These are phyloP conservation scores for Austrofundulus limnaeus DNA, from an alignment of 2,113 vertebrate genomes.

Conservation along the genomic window DNA sequence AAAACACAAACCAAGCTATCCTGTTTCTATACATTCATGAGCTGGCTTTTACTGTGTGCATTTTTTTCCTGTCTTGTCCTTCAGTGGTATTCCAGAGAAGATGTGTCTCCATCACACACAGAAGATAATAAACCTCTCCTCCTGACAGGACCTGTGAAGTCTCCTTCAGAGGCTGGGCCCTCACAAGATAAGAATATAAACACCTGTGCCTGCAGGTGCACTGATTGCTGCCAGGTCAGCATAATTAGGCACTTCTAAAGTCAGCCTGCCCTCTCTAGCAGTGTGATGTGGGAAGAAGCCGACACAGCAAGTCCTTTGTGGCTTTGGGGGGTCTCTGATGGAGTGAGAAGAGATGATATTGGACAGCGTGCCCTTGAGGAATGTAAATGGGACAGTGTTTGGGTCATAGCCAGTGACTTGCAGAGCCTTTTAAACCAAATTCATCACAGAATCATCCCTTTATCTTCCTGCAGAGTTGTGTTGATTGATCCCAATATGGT, in stretches of 20 bases:
- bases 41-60: neutral
- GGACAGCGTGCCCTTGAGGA: constrained; percentile 69
- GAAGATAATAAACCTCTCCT: constrained; percentile 6
- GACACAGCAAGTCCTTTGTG: constrained; percentile 73
- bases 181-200: constrained; percentile 21
- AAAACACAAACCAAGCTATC: constrained; percentile 11
- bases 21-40: neutral
- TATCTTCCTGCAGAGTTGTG: constrained; percentile 15
- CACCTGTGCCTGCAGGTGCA: constrained; percentile 75
- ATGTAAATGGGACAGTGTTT: constrained; percentile 59
- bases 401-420: constrained; percentile 47
- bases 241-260: constrained; percentile 62
- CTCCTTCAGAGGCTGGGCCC: constrained; percentile 5
- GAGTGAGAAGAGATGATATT: constrained; percentile 66
- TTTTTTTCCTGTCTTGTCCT: neutral
- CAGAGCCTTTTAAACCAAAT: constrained; percentile 43
- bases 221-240: constrained; percentile 40
- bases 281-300: constrained; percentile 50
- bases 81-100: neutral
- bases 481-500: constrained; percentile 14
- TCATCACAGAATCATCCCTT: constrained; percentile 29
- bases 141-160: constrained; percentile 8
- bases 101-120: constrained; percentile 1
- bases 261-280: constrained; percentile 21
- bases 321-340: constrained; percentile 49